Percentiles rank a stretch among this genome's conserved stretches.
Conservation (phyloP, 2,888 invertebrate genomes). For the Metalampra italica region DNA sequence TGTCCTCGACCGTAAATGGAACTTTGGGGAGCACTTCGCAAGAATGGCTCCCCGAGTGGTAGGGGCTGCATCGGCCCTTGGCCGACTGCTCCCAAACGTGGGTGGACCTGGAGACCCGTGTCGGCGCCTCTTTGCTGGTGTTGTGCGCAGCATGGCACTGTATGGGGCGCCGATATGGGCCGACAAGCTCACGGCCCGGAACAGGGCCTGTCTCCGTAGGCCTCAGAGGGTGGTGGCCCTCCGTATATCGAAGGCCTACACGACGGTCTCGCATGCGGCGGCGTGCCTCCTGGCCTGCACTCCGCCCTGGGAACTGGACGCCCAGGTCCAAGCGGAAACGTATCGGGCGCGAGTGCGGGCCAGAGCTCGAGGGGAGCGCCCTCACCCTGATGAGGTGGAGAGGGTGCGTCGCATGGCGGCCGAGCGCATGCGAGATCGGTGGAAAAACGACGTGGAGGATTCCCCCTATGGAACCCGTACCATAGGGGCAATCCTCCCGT, state of each 20-base stretch:
- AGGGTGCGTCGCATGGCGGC: slow-evolving; percentile 3
- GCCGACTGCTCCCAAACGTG: background rate
- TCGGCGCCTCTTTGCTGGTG: background rate
- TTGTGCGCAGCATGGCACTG: background rate
- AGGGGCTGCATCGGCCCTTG: background rate
- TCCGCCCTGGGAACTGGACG: slow-evolving; percentile 14
- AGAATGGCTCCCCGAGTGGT: no score
- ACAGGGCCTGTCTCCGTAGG: background rate
- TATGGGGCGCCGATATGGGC: background rate
- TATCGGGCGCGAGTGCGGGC: background rate
- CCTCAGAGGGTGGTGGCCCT: slow-evolving; percentile 4
- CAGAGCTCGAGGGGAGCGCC: background rate
- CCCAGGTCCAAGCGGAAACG: slow-evolving; percentile 1
- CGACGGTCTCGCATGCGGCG: slow-evolving; percentile 11
- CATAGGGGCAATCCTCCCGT: background rate
- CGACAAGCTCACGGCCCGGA: background rate
- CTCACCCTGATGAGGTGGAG: background rate
- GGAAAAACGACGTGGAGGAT: background rate
- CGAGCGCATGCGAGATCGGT: background rate
- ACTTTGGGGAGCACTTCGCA: background rate
- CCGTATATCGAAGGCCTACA: slow-evolving; percentile 10
- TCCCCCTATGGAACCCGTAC: background rate
- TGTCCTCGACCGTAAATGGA: background rate
- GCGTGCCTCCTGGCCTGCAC: slow-evolving; percentile 11
- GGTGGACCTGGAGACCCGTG: background rate